Base-by-base conservation (phyloP, 92 coral and sea anemone genomes). In the Epizoanthus fatuus region DNA sequence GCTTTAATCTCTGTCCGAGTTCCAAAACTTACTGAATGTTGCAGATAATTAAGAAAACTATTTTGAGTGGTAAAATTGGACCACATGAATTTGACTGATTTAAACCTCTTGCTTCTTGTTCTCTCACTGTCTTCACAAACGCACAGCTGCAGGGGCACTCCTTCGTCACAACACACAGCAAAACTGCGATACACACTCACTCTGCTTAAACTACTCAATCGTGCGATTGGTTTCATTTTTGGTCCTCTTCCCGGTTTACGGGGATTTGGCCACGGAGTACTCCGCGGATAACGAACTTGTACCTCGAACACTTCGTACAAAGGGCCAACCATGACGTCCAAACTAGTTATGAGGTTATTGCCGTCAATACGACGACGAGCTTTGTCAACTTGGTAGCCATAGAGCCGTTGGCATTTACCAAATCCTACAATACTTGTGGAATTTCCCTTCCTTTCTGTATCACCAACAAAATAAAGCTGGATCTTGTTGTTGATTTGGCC, bases 121-220 rank as follows among this genome's bases (percentile, higher is more conserved):
- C 74, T 63, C 37, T 84, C 79, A 5, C 60, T 81, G 45, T 56
- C 63, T 52, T 83, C 83, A 60, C 99, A 96, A 17, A 94, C 96
- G 60, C 99, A 96, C 3, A 85, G 68, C 14, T 96, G 92, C 40
- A 94, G 59, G 38, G 79, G 75, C 19, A 96, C 99, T 14, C 86
- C 67, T 19, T 85, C 70, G 77, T 96, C 99, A n/a, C 91, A 90
- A 42, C 99, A 96, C 65, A 71, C 80, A 42, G 88, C 93, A 81
- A 84, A 96, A 37, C 90, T 86, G 16, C 95, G 88, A 75, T 93
- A 96, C 45, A 96, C 93, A 69, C 98, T 96, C 5, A 94, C 92
- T 75, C 99, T 83, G 20, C 98, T 81, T 25, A 58, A 58, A 53
- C 89, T 90, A 6, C 85, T 84, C 56, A 92, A 52, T 44, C 74